Evolutionary conservation across 2,797 vertebrate species (phyloP).

Genomic region (Synanceia verrucosa): DNA sequence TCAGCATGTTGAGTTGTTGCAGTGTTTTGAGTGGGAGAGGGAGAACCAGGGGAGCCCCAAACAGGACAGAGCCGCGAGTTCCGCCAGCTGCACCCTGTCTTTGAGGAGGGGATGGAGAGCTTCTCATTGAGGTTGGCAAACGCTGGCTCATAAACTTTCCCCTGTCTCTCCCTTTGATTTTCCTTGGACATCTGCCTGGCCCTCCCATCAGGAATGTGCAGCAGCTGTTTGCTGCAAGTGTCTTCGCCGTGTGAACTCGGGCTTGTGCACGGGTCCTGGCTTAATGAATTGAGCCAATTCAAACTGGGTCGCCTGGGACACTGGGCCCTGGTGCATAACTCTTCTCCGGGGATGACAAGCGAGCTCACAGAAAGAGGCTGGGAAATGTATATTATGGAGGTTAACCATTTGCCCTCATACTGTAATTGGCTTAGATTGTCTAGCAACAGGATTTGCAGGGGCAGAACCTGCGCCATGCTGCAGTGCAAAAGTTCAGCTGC

Average conservation of each 20-base stretch:
- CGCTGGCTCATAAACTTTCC: constrained; percentile 94
- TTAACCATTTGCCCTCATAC: constrained; percentile 88
- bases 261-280: constrained; percentile 84
- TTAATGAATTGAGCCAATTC: constrained; percentile 98
- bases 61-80: constrained; percentile 87
- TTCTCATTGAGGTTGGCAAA: constrained; percentile 97
- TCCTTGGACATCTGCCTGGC: constrained; percentile 99
- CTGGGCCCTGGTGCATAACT: constrained; percentile 79
- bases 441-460: constrained; percentile 93
- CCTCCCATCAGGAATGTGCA: constrained; percentile 96
- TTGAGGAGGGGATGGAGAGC: constrained; percentile 90
- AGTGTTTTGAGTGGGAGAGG: constrained; percentile 67
- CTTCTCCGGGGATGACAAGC: constrained; percentile 82
- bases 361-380: constrained; percentile 82
- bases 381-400: constrained; percentile 87
- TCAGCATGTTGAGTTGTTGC: constrained; percentile 78
- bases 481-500: constrained; percentile 81
- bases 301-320: constrained; percentile 84
- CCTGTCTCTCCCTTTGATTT: constrained; percentile 96
- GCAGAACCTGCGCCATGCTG: constrained; percentile 72
- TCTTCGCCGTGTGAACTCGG: constrained; percentile 86
- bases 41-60: constrained; percentile 77
- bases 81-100: constrained; percentile 95
- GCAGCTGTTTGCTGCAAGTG: constrained; percentile 98
- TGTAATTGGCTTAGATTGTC: constrained; percentile 99